Evolutionary conservation across 2,797 vertebrate genomes (phyloP).

Genomic region (Heliangelus exortis): DNA sequence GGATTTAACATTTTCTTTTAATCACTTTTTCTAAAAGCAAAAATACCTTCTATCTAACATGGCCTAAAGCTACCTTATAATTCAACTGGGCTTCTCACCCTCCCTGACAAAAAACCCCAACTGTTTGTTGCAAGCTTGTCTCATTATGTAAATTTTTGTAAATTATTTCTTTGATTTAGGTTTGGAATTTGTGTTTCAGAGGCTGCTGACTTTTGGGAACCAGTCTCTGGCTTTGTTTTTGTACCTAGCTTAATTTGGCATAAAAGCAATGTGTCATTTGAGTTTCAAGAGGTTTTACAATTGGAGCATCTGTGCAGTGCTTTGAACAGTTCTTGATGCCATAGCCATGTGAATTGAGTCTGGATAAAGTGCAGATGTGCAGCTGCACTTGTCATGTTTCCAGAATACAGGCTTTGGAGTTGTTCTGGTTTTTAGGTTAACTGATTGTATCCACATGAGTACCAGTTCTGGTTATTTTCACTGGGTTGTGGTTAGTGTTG

Average conservation of each 20-base stretch:
- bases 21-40: neutral
- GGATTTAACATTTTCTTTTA: neutral
- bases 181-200: neutral
- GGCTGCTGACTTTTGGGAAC: neutral
- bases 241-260: neutral
- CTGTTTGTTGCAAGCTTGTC: neutral
- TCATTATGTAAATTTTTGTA: neutral
- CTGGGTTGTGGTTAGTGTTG: neutral
- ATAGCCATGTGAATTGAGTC: neutral
- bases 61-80: neutral
- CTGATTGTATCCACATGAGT: neutral
- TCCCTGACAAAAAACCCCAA: neutral
- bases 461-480: neutral
- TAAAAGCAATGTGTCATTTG: neutral
- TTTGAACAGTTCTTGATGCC: neutral
- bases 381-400: neutral
- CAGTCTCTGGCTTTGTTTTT: neutral
- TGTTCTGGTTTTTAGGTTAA: neutral
- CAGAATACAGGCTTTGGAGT: neutral
- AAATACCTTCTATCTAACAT: neutral
- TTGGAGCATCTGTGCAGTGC: neutral
- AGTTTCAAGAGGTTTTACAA: neutral
- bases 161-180: neutral
- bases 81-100: neutral
- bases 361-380: neutral